Conservation (phyloP, 2,113 vertebrate genomes). For the Mionectes macconnelli region DNA sequence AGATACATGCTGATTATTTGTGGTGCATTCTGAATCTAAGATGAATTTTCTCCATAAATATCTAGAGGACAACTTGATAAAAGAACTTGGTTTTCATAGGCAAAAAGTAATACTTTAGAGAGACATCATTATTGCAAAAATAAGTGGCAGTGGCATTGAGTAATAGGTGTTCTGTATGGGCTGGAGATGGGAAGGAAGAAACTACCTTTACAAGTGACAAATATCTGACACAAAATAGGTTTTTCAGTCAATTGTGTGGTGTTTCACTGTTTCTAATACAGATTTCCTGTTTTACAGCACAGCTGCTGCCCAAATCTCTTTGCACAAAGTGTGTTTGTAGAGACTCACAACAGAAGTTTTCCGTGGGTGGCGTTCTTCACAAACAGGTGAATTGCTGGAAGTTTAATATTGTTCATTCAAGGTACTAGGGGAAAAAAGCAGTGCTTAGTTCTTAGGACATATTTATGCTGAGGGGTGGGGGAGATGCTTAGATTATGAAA, state of each 20-base stretch:
- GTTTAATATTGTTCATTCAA: not conserved
- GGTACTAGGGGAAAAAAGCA: not conserved
- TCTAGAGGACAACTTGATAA: not conserved
- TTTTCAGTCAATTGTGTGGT: accelerated
- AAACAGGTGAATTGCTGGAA: conserved; percentile 77
- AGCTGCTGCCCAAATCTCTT: conserved; percentile 92
- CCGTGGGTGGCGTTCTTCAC: conserved; percentile 93
- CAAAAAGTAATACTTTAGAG: not conserved
- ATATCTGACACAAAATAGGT: not conserved
- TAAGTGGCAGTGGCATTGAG: not conserved
- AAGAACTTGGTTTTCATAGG: not conserved
- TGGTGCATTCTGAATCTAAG: not conserved
- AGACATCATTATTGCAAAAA: not conserved
- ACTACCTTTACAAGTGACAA: not conserved
- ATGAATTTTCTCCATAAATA: not conserved
- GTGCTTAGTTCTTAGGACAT: not conserved
- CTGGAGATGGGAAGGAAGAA: not conserved
- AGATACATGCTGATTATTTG: not conserved
- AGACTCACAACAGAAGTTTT: conserved; percentile 87
- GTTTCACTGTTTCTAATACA: not conserved
- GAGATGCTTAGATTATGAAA: not conserved
- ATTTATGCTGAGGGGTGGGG: not conserved
- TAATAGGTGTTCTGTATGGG: not conserved
- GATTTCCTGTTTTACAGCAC: conserved; percentile 79
- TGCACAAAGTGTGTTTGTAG: conserved; percentile 91